A percentile compares a stretch with the other conserved stretches of the same genome.
Conservation (phyloP, 2,113 vertebrate genomes). For the Myiopsitta monachus region DNA sequence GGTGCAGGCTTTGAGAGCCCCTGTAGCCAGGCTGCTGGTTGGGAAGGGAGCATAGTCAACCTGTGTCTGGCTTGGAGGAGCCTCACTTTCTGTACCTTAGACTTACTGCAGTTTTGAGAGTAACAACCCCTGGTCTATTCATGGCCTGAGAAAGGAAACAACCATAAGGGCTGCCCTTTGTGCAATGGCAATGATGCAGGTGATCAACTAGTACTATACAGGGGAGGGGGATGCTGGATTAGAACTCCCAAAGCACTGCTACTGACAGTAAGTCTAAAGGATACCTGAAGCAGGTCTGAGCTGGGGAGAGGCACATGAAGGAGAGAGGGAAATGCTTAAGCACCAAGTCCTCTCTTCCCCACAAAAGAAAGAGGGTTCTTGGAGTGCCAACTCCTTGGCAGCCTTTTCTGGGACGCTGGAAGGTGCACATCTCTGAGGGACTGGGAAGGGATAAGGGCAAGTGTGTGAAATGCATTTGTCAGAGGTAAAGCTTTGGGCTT, state of each 20-base stretch:
- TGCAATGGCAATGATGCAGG: neutral
- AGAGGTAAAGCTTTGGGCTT: neutral
- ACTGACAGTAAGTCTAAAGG: neutral
- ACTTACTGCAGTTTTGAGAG: neutral
- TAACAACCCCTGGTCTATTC: neutral
- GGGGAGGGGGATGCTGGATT: neutral
- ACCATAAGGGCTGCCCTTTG: no score
- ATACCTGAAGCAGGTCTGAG: neutral
- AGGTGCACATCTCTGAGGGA: fast-evolving
- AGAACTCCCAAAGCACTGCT: neutral
- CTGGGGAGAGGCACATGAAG: neutral
- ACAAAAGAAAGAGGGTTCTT: neutral
- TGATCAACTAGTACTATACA: fast-evolving
- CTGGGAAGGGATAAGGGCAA: neutral
- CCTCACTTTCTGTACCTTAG: neutral
- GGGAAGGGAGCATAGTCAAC: neutral
- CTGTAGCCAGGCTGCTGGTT: neutral
- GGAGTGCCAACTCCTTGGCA: fast-evolving
- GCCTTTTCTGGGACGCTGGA: neutral
- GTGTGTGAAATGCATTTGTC: neutral
- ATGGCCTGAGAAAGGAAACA: neutral
- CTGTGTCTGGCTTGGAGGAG: neutral
- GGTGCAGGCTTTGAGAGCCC: neutral
- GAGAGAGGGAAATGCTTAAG: neutral
- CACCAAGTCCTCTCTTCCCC: neutral